These are phyloP conservation scores for Drosophila sordidula DNA, from an alignment of 2,888 invertebrate species.

Conservation along the genomic window DNA sequence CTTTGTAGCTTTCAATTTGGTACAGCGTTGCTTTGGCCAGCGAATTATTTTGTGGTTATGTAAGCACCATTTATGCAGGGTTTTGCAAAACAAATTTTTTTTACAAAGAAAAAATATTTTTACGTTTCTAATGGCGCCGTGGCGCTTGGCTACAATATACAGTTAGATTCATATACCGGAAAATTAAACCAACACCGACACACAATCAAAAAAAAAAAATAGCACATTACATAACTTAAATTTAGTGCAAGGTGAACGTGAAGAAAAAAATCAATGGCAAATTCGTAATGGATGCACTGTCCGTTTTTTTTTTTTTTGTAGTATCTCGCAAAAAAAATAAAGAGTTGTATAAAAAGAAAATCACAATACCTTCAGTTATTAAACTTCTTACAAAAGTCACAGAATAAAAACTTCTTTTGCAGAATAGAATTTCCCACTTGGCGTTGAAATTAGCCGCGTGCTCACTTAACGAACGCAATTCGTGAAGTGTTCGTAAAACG, in stretches of 20 bases:
- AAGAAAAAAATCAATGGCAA: conserved; percentile 77
- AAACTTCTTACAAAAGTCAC: conserved; percentile 84
- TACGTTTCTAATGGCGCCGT: conserved; percentile 9
- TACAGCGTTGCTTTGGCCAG: conserved; percentile 13
- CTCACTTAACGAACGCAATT: conserved; percentile 84
- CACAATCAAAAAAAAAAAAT: conserved; percentile 54
- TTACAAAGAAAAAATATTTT: conserved; percentile 3
- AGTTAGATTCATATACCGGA: conserved; percentile 27
- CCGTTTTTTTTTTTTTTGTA: conserved; percentile 21
- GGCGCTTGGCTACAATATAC: conserved; percentile 6
- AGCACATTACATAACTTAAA: conserved; percentile 78
- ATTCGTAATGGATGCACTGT: conserved; percentile 48
- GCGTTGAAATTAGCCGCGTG: conserved; percentile 83
- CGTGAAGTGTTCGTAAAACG: conserved; percentile 81
- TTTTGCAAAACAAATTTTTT: conserved; percentile 2
- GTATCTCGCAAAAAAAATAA: conserved; percentile 20
- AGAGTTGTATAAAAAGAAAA: conserved; percentile 51
- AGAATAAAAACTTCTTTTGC: conserved; percentile 84
- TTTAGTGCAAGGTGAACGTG: conserved; percentile 72
- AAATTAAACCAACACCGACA: conserved; percentile 62
- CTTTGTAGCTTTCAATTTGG: conserved; percentile 11
- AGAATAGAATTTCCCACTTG: conserved; percentile 80
- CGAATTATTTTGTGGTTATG: conserved; percentile 59
- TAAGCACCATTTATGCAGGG: conserved; percentile 49
- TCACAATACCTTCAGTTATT: conserved; percentile 82